A percentile compares a stretch with the other conserved stretches of the same genome.
phyloP scores from a whole-genome alignment of 92 coral and sea anemone genomes.

The Hydrozoanthus gracilis region DNA sequence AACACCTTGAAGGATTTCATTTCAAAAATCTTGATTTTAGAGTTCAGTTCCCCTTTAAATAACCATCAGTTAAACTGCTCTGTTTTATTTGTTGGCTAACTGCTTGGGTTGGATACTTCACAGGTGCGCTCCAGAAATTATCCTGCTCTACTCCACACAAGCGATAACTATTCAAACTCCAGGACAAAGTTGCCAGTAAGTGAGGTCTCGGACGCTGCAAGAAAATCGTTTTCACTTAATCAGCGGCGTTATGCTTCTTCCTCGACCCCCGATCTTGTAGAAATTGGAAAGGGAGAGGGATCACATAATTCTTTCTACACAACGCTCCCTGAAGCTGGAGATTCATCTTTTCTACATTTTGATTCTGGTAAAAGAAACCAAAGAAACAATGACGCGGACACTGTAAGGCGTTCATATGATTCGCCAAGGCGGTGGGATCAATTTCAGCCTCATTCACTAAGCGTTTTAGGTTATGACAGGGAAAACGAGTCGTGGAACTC shows the following conservation, averaged over 20 bases:
- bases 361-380: not conserved
- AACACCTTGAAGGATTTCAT: no score
- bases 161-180: not conserved
- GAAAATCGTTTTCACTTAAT: not conserved
- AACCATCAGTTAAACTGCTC: no score
- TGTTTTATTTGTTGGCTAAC: not conserved
- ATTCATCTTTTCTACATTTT: conserved; percentile 17
- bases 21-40: no score
- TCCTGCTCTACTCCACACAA: not conserved
- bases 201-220: not conserved
- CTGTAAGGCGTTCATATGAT: not conserved
- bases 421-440: not conserved
- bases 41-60: not conserved
- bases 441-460: not conserved
- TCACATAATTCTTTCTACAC: conserved; percentile 1
- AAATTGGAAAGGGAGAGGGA: not conserved
- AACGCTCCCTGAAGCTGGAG: conserved; percentile 15
- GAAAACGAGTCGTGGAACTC: not conserved
- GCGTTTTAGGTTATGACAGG: not conserved
- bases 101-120: not conserved
- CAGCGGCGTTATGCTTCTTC: not conserved
- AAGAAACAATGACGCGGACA: not conserved
- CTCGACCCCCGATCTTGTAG: not conserved
- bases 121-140: conserved; percentile 19
- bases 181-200: not conserved